Evolutionary conservation across 2,888 invertebrate species (phyloP).

Genomic region (Leucophora obtusa): DNA sequence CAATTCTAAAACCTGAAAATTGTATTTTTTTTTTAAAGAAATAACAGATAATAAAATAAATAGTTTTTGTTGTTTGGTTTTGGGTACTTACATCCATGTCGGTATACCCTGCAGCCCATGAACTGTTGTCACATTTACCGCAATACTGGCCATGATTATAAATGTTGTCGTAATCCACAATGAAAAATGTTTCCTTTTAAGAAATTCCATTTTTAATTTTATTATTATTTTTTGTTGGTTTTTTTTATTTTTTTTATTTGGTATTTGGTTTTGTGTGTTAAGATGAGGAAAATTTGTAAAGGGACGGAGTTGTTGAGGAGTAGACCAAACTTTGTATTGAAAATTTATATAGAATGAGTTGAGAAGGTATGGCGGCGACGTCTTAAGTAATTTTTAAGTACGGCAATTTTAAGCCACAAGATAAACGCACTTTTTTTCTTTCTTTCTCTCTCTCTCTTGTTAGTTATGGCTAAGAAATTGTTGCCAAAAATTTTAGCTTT

Average conservation of each 20-base stretch:
- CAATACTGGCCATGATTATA: conserved; percentile 70
- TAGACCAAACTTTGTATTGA: conserved; percentile 5
- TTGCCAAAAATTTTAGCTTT: conserved; percentile 24
- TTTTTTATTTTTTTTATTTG: conserved; percentile 6
- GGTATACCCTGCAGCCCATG: conserved; percentile 76
- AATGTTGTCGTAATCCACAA: conserved; percentile 75
- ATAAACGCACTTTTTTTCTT: conserved; percentile 39
- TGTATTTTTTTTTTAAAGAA: conserved; percentile 14
- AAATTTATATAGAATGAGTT: not conserved
- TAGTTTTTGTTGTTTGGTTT: conserved; percentile 5
- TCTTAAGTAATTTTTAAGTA: conserved; percentile 61
- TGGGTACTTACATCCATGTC: conserved; percentile 78
- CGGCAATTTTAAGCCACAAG: conserved; percentile 50
- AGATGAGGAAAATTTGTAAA: not conserved
- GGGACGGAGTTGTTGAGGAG: not conserved
- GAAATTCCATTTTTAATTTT: conserved; percentile 75
- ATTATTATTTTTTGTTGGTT: conserved; percentile 42
- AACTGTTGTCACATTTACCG: conserved; percentile 68
- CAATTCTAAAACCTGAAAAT: not conserved
- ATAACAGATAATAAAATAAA: conserved; percentile 24
- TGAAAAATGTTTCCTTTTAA: conserved; percentile 76
- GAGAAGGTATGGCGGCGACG: conserved; percentile 42
- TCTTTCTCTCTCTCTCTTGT: no score
- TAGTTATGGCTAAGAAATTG: not conserved
- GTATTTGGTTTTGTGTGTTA: not conserved